Base-by-base conservation (phyloP, 2,888 invertebrate species). In the Coenonympha arcania region DNA sequence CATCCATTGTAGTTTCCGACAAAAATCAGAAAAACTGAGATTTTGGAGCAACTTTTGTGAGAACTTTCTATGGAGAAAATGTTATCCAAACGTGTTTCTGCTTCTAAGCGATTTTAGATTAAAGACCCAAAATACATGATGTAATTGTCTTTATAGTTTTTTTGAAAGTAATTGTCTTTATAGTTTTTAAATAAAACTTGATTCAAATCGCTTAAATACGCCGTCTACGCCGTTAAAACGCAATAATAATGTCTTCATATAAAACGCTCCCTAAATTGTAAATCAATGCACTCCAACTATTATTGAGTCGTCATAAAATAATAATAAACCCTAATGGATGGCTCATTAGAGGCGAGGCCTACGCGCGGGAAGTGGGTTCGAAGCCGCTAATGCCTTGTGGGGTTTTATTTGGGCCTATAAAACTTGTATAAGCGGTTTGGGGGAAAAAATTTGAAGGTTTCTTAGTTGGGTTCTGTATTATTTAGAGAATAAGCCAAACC, bases 341-440 rank as follows among this genome's bases (percentile, higher is more conserved):
- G 40, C 47, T 51, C 52, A 50, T 55, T 55, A 52, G 30, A 11
- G 50, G 46, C 48, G 33, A 40, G 33, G 40, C 48, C 31, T 34
- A 37, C 36, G 39, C 30, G 30, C 11, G 31, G 42, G 52, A 50
- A 48, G 52, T 50, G 51, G 52, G 43, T 45, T 45, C 44, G 13
- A 24, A 44, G 49, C 44, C 51, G 49, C 48, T 52, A 51, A 60
- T 54, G 50, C 45, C 34, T 45, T 48, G 24, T 16, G 19, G 31
- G 37, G 49, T 59, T 59, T 61, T 58, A 61, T 62, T 55, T 53
- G 34, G 39, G 46, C 22, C 41, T 48, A 57, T 60, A 53, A 59
- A 58, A 52, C 26, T 50, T 52, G 33, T 6, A 26, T 47, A 39
- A 50, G 50, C 50, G 48, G 26, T 51, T 50, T 36, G n/a, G 24